A percentile compares a stretch with the other conserved stretches of the same genome.
These are phyloP conservation scores for Cantharis rufa DNA, from an alignment of 2,888 invertebrate genomes.

Conservation along the genomic window DNA sequence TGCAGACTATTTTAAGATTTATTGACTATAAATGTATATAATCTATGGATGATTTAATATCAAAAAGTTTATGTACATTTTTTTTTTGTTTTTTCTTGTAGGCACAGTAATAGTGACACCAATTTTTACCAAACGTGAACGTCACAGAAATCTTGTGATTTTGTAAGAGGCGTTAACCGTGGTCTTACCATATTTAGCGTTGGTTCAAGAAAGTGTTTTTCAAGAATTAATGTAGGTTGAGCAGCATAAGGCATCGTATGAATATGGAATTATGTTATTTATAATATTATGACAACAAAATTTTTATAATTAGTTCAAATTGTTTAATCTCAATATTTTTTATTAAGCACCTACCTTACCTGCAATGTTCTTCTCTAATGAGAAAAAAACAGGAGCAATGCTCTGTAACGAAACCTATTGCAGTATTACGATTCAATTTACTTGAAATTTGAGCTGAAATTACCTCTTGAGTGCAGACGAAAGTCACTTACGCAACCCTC, in stretches of 20 bases:
- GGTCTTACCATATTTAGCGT: constrained; percentile 8
- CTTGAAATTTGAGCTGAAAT: not conserved
- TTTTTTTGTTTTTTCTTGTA: not conserved
- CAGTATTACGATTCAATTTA: not conserved
- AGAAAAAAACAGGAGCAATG: no score
- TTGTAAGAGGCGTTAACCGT: constrained; percentile 10
- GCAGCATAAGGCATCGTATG: constrained; percentile 3
- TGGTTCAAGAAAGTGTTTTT: constrained; percentile 18
- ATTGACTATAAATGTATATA: not conserved
- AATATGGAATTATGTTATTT: not conserved
- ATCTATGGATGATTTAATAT: not conserved
- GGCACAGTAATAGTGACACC: not conserved
- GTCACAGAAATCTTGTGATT: not conserved
- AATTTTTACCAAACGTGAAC: not conserved
- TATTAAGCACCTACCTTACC: no score
- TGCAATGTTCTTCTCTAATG: no score
- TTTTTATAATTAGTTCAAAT: not conserved
- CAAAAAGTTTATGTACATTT: not conserved
- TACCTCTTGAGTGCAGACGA: not conserved
- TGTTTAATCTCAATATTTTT: no score
- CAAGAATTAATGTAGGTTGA: constrained; percentile 14
- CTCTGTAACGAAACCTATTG: no score
- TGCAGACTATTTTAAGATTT: not conserved
- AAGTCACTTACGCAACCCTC: not conserved
- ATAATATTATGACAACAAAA: not conserved